phyloP scores from a whole-genome alignment of 2,888 invertebrate species.

The Psylliodes chrysocephalus region DNA sequence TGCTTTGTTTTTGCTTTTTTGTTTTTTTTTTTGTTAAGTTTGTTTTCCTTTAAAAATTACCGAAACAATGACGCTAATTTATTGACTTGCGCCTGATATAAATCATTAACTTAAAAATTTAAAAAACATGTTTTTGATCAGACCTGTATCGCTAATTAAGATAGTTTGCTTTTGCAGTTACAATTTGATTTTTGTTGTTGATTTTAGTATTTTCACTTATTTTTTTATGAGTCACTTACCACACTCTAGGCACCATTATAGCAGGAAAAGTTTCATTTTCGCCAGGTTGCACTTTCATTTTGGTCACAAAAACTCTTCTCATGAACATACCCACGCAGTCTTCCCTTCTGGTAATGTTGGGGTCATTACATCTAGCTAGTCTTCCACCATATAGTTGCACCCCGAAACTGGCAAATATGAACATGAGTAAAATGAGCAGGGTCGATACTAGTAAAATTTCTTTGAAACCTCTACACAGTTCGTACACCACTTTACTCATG shows the following conservation, averaged over 20 bases:
- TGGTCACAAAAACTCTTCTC: constrained; percentile 95
- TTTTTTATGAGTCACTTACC: constrained; percentile 71
- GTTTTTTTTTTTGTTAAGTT: too few relatives aligned
- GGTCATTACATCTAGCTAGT: constrained; percentile 96
- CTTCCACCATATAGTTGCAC: constrained; percentile 98
- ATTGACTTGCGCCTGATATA: too few relatives aligned
- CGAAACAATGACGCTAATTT: too few relatives aligned
- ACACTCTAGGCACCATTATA: constrained; percentile 95
- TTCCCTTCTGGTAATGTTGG: constrained; percentile 81
- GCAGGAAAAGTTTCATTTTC: constrained; percentile 90
- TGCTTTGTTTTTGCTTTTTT: too few relatives aligned
- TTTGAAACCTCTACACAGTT: constrained; percentile 97
- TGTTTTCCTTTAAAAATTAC: too few relatives aligned
- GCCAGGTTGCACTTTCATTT: constrained; percentile 92
- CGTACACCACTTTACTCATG: constrained; percentile 99
- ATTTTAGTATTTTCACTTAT: too few relatives aligned
- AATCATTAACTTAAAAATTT: too few relatives aligned
- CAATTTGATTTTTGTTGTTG: too few relatives aligned
- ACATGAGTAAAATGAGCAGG: constrained; percentile 95
- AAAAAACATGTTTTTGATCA: too few relatives aligned
- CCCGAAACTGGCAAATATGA: constrained; percentile 98
- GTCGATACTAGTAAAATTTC: constrained; percentile 98
- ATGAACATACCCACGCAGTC: constrained; percentile 96
- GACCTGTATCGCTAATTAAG: too few relatives aligned
- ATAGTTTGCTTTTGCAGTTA: too few relatives aligned